Evolutionary conservation across 2,113 vertebrate genomes (phyloP).

Genomic region (Anoplopoma fimbria): DNA sequence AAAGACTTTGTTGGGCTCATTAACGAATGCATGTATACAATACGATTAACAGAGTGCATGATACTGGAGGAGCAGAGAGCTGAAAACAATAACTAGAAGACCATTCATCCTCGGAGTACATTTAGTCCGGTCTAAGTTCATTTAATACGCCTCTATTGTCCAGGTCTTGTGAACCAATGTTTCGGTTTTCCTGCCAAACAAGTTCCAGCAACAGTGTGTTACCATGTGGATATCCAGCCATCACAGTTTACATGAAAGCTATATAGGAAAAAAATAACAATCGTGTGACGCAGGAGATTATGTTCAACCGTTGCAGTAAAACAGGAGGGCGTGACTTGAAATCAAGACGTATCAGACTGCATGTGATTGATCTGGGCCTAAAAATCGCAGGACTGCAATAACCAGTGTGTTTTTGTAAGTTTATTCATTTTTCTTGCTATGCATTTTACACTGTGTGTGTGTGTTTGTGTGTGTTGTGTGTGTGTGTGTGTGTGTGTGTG

Average conservation of each 20-base stretch:
- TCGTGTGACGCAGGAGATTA: neutral
- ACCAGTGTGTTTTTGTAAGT: constrained; percentile 22
- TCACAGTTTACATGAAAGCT: constrained; percentile 2
- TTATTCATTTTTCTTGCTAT: constrained; percentile 1
- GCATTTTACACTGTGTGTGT: constrained; percentile 28
- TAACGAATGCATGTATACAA: constrained; percentile 58
- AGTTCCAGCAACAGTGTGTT: constrained; percentile 1
- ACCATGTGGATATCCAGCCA: constrained; percentile 4
- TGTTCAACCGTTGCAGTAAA: neutral
- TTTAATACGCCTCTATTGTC: constrained; percentile 25
- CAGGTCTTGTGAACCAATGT: neutral
- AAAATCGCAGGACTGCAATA: constrained; percentile 1
- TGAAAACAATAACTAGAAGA: constrained; percentile 15
- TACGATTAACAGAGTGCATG: constrained; percentile 45
- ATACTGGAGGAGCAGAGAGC: constrained; percentile 16
- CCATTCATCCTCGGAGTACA: constrained; percentile 27
- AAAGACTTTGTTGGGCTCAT: constrained; percentile 37
- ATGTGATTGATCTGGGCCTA: constrained; percentile 2
- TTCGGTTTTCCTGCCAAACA: constrained; percentile 43
- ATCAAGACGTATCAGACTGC: neutral
- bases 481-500: neutral
- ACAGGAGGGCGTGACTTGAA: constrained; percentile 2
- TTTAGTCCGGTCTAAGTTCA: constrained; percentile 20
- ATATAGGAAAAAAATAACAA: neutral
- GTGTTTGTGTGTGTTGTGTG: too few relatives aligned